These are phyloP conservation scores for Lycocorax pyrrhopterus DNA, from an alignment of 2,113 vertebrate species.

Conservation along the genomic window DNA sequence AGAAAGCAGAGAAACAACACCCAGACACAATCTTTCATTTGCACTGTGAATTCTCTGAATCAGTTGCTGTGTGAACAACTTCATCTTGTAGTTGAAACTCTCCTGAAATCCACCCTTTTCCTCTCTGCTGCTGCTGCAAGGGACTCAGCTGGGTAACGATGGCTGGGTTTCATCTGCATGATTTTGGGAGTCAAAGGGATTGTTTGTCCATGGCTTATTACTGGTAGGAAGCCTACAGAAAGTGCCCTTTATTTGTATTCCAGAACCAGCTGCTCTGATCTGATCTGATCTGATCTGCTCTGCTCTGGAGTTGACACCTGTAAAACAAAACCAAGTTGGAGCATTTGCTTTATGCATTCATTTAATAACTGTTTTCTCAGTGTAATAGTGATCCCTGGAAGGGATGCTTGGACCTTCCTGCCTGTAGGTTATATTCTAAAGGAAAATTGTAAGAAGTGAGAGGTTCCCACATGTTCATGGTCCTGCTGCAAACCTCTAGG, in stretches of 20 bases:
- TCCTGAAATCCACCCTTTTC: background rate
- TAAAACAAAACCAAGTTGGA: background rate
- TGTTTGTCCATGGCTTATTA: background rate
- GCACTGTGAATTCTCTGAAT: background rate
- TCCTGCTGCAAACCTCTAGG: background rate
- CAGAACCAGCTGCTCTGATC: background rate
- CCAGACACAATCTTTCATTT: background rate
- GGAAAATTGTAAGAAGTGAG: background rate
- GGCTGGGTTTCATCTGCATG: background rate
- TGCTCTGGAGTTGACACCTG: background rate
- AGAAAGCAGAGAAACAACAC: background rate
- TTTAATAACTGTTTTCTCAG: background rate
- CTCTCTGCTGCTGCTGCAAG: background rate
- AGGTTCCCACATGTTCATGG: background rate
- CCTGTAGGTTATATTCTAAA: background rate
- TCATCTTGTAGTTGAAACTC: background rate
- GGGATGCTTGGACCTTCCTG: background rate
- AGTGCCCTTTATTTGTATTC: conserved; percentile 1
- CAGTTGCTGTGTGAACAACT: background rate
- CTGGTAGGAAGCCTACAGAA: background rate
- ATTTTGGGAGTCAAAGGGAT: background rate
- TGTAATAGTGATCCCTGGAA: background rate
- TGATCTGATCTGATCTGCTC: background rate
- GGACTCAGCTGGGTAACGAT: background rate
- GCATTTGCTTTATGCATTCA: background rate